These are phyloP conservation scores for Lottia scabra DNA, from an alignment of 2,888 invertebrate species.

Conservation along the genomic window DNA sequence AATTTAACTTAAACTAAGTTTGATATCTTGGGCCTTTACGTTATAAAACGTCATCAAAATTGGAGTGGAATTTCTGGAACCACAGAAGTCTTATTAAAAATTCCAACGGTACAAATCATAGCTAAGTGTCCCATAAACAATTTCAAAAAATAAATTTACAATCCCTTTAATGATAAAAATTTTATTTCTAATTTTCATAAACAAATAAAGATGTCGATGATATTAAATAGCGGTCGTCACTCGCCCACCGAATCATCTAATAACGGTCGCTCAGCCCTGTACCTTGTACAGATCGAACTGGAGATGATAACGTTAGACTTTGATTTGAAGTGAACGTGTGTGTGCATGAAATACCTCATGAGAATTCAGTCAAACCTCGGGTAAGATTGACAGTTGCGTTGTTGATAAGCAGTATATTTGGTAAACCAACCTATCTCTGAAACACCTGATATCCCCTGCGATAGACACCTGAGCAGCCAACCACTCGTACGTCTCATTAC, in stretches of 20 bases:
- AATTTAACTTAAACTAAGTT: too few relatives aligned
- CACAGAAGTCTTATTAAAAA: too few relatives aligned
- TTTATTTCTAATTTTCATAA: neutral
- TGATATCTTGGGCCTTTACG: too few relatives aligned
- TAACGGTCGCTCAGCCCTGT: neutral
- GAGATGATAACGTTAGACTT: neutral
- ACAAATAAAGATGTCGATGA: neutral
- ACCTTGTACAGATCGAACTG: neutral
- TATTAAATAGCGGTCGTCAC: neutral
- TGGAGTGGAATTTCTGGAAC: too few relatives aligned
- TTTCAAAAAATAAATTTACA: too few relatives aligned
- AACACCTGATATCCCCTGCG: neutral
- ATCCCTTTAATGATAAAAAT: too few relatives aligned
- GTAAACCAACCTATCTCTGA: neutral
- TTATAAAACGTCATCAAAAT: too few relatives aligned
- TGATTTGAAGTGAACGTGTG: neutral
- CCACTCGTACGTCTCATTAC: neutral
- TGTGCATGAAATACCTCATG: neutral
- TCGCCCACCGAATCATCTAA: neutral
- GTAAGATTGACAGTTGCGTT: neutral
- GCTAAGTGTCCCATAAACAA: too few relatives aligned
- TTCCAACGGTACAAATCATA: too few relatives aligned
- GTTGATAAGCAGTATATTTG: neutral
- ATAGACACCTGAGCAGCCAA: neutral
- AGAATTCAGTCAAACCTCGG: neutral